phyloP scores from a whole-genome alignment of 2,888 invertebrate species.

The Pharmacophagus antenor region DNA sequence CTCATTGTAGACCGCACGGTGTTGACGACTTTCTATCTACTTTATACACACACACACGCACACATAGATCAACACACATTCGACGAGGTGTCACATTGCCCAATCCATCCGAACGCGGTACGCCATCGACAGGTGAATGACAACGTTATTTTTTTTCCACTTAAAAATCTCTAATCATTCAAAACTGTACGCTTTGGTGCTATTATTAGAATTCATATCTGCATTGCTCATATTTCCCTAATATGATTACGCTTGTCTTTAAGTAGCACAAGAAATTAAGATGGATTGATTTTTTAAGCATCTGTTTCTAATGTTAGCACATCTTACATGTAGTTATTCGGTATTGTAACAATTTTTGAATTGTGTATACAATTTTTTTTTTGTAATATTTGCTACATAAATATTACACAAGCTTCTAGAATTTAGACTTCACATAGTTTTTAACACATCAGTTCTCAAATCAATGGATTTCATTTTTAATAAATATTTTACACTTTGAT shows the following conservation, averaged over 20 bases:
- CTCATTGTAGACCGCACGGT: constrained; percentile 55
- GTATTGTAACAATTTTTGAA: background rate
- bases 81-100: constrained; percentile 67
- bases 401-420: too few species aligned
- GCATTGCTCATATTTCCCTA: background rate
- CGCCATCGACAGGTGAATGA: constrained; percentile 31
- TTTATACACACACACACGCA: constrained; percentile 33
- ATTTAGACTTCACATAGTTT: too few species aligned
- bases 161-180: constrained; percentile 30
- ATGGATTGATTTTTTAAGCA: constrained; percentile 27
- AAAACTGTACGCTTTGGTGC: constrained; percentile 32
- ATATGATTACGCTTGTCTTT: constrained; percentile 6
- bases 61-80: constrained; percentile 33
- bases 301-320: constrained; percentile 21
- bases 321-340: constrained; percentile 7
- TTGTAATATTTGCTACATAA: too few species aligned
- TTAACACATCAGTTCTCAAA: too few species aligned
- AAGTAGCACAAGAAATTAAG: constrained; percentile 27
- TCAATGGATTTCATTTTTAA: too few species aligned
- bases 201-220: constrained; percentile 28
- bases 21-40: constrained; percentile 58
- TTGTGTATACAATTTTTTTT: background rate
- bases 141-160: constrained; percentile 20
- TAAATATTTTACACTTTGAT: too few species aligned
- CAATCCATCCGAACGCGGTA: constrained; percentile 42